Conservation (phyloP, 2,113 vertebrate species). For the Chiloscyllium plagiosum region DNA sequence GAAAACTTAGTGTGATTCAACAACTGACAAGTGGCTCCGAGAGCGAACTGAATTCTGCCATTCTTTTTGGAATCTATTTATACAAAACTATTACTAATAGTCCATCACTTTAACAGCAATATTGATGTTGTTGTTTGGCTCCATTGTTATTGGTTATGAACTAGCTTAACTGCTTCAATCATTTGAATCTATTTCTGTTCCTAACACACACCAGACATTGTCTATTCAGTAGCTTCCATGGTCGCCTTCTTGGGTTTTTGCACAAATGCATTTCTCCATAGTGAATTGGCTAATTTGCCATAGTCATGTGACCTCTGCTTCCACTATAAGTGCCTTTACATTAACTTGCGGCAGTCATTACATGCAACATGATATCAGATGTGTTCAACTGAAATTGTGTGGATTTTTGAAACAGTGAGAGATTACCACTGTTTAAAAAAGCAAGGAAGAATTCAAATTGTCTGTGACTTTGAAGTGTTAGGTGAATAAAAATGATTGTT, state of each 20-base stretch:
- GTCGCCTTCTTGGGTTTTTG: not conserved
- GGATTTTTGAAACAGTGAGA: no score
- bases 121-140: not conserved
- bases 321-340: no score
- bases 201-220: not conserved
- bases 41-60: not conserved
- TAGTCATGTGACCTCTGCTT: no score
- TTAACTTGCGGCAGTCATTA: no score
- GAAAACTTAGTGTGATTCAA: not conserved
- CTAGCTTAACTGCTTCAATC: not conserved
- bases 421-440: no score
- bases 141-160: not conserved
- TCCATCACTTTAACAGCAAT: not conserved
- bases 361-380: no score
- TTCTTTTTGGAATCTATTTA: not conserved
- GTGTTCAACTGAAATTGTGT: no score
- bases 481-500: no score
- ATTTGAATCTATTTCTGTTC: not conserved
- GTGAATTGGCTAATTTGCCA: no score
- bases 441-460: no score
- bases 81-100: not conserved
- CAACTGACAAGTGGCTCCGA: not conserved
- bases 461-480: no score
- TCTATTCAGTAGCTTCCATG: not conserved
- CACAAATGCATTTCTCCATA: no score